Evolutionary conservation across 2,113 vertebrate species (phyloP), one percentile per base, ranked within the genome.

Genomic region (Xiphorhynchus elegans): DNA sequence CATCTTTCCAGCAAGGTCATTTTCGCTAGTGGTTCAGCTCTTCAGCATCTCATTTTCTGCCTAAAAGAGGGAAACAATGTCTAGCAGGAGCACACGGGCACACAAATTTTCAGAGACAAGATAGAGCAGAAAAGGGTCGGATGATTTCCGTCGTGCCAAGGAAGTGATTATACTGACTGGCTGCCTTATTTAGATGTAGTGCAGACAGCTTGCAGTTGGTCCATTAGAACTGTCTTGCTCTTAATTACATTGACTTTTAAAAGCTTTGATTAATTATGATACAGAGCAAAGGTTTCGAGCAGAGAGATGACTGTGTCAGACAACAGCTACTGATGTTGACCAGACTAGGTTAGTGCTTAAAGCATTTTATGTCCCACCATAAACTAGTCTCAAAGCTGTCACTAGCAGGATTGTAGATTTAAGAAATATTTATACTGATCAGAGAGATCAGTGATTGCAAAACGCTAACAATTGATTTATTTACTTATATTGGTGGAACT

Each of bases 201-300:
- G 25, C 62, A 63, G 50, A 50, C 50, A 87, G 33, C n/a, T 89
- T 78, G 19, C 62, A 40, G 80, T 64, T 90, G 75, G 72, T 82
- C 82, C 55, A 35, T 70, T 59, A 95, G 52, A 92, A 85, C 17
- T 82, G 23, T 8, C 42, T 39, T 75, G 15, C 58, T 93, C 75
- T 95, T 93, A 95, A 95, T 95, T 85, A 76, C 42, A 76, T 21
- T 40, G 26, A 93, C 26, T 97, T 93, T 83, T 67, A 66, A 93
- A 95, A 94, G 29, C 69, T 79, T 89, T 96, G 62, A 86, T 89
- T 69, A 95, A 93, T 95, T 90, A 87, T 4, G 3, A 52, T 42
- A 60, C 40, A 76, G 64, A n/a, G 31, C 49, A 88, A 96, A 94
- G 39, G 37, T 92, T 93, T 67, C 28, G 17, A 91, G 66, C 17